Evolutionary conservation across 2,888 invertebrate species (phyloP).

Genomic region (Drosophila falleni): DNA sequence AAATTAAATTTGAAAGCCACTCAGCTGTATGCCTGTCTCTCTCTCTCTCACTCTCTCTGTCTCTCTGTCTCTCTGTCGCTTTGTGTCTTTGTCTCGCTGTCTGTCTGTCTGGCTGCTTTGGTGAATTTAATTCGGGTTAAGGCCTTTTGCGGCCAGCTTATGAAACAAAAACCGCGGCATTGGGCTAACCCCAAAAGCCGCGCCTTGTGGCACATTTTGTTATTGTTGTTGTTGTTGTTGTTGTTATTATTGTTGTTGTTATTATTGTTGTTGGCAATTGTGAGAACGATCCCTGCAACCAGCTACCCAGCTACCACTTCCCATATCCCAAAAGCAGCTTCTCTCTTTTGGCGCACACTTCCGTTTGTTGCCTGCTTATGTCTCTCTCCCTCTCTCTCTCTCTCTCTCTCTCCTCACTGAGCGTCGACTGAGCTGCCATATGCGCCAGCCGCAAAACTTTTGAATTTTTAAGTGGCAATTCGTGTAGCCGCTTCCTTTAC

Average conservation of each 20-base stretch:
- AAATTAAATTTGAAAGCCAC: slow-evolving; percentile 59
- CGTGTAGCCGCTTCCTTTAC: slow-evolving; percentile 73
- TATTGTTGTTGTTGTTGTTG: slow-evolving; percentile 69
- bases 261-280: slow-evolving; percentile 60
- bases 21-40: slow-evolving; percentile 28
- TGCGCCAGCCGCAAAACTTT: slow-evolving; percentile 77
- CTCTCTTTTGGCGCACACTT: slow-evolving; percentile 40
- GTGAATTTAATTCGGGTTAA: slow-evolving; percentile 69
- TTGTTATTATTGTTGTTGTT: slow-evolving; percentile 58
- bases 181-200: slow-evolving; percentile 67
- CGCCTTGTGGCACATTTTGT: slow-evolving; percentile 62
- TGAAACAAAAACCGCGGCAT: slow-evolving; percentile 61
- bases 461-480: slow-evolving; percentile 80
- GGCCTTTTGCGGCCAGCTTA: slow-evolving; percentile 54
- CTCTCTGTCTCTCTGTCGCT: slow-evolving; percentile 6
- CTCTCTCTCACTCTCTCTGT: not conserved
- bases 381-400: slow-evolving; percentile 8
- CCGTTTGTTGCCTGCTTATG: slow-evolving; percentile 44
- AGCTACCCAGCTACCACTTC: slow-evolving; percentile 10
- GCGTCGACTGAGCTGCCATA: slow-evolving; percentile 57
- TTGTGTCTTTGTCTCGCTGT: slow-evolving; percentile 4
- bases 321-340: slow-evolving; percentile 13
- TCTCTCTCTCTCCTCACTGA: slow-evolving; percentile 2
- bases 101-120: slow-evolving; percentile 19
- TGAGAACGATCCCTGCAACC: slow-evolving; percentile 36